Percentiles rank a stretch among this genome's conserved stretches.
Evolutionary conservation across 2,888 invertebrate species (phyloP).

Genomic region (Coremacera marginata): DNA sequence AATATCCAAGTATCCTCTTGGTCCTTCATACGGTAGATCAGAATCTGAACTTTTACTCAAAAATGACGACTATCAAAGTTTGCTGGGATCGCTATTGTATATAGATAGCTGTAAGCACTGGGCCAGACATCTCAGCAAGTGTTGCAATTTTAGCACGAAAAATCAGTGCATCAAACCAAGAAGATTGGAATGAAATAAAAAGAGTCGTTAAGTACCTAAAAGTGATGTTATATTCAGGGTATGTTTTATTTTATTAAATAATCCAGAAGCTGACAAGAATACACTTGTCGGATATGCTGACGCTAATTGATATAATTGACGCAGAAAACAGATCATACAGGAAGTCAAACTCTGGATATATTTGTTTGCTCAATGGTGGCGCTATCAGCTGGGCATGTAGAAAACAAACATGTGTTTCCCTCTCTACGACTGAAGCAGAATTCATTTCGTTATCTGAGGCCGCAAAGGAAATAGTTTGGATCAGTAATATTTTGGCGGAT

Average conservation of each 20-base stretch:
- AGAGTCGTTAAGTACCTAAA: not conserved
- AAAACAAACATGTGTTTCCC: slow-evolving; percentile 53
- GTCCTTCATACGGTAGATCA: not conserved
- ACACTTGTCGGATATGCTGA: slow-evolving; percentile 26
- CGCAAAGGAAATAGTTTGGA: slow-evolving; percentile 48
- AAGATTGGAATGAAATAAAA: not conserved
- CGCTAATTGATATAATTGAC: slow-evolving; percentile 50
- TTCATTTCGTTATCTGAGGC: slow-evolving; percentile 49
- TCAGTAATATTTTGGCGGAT: slow-evolving; percentile 45
- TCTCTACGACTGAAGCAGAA: slow-evolving; percentile 47
- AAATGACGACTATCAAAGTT: slow-evolving; percentile 45
- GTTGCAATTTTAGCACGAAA: slow-evolving; percentile 42
- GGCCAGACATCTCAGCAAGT: slow-evolving; percentile 49
- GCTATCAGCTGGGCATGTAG: slow-evolving; percentile 53
- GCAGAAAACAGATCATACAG: slow-evolving; percentile 52
- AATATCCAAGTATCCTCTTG: slow-evolving; percentile 27
- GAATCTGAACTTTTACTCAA: not conserved
- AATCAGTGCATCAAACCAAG: slow-evolving; percentile 7
- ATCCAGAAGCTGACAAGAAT: not conserved
- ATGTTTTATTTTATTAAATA: not conserved
- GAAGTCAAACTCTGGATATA: slow-evolving; percentile 57
- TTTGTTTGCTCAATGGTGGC: slow-evolving; percentile 45
- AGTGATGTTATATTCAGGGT: not conserved
- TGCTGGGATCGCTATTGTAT: slow-evolving; percentile 43
- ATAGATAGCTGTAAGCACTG: slow-evolving; percentile 42